Evolutionary conservation across 2,888 invertebrate species (phyloP).

Genomic region (Galeruca laticollis): DNA sequence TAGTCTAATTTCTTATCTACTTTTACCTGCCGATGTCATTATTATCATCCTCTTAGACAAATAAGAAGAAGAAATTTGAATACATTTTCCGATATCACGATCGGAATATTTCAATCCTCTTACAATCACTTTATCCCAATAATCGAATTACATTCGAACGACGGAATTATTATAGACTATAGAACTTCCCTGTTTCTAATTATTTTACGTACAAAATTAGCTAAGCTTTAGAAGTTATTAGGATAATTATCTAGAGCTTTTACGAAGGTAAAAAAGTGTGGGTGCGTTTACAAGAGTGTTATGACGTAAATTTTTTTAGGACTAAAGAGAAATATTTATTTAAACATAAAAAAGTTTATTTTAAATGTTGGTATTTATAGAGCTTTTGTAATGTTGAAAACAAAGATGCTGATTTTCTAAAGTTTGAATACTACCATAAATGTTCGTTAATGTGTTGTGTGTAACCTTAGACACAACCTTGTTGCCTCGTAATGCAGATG

Average conservation of each 20-base stretch:
- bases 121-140: slow-evolving; percentile 24
- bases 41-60: slow-evolving; percentile 18
- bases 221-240: slow-evolving; percentile 15
- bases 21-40: background rate
- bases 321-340: no score
- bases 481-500: no score
- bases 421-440: no score
- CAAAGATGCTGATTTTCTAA: no score
- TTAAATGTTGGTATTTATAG: no score
- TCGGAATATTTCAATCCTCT: slow-evolving; percentile 8
- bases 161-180: slow-evolving; percentile 20
- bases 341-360: no score
- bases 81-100: slow-evolving; percentile 14
- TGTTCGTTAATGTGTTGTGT: no score
- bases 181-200: slow-evolving; percentile 16
- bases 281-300: no score
- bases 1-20: background rate
- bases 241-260: background rate
- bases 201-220: slow-evolving; percentile 22
- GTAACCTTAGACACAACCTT: no score
- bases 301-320: no score
- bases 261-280: background rate
- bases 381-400: no score
- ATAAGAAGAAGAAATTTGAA: slow-evolving; percentile 22
- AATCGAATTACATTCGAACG: slow-evolving; percentile 25